These are phyloP conservation scores for Lytechinus pictus DNA, from an alignment of 35 echinoderm and acorn worm genomes.

Conservation along the genomic window DNA sequence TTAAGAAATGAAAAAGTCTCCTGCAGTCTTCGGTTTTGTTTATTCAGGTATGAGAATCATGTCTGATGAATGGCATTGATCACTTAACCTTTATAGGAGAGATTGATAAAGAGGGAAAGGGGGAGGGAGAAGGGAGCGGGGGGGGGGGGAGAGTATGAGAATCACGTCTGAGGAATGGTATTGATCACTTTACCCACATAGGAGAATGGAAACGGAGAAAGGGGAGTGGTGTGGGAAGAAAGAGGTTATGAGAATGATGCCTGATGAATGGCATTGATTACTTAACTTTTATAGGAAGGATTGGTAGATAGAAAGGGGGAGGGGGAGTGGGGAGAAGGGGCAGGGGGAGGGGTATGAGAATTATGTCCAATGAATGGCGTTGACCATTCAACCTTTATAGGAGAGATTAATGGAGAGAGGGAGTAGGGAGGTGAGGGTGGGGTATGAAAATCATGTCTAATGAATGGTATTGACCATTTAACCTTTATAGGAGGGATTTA, in stretches of 20 bases:
- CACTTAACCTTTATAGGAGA: background rate
- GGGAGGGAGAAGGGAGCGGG: too few relatives aligned
- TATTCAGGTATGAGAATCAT: constrained; percentile 13
- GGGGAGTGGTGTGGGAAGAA: background rate
- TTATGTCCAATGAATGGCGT: background rate
- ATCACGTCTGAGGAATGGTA: too few relatives aligned
- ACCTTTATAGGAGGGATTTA: background rate
- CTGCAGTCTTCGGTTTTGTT: background rate
- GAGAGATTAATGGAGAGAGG: background rate
- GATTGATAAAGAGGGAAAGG: too few relatives aligned
- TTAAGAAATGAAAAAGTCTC: background rate
- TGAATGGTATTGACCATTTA: background rate
- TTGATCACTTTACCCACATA: too few relatives aligned
- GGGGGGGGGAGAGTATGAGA: too few relatives aligned
- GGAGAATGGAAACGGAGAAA: too few relatives aligned
- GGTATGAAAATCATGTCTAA: background rate
- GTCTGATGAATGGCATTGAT: constrained; percentile 10
- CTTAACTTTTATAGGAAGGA: background rate
- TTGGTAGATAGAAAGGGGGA: background rate
- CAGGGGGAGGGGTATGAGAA: background rate
- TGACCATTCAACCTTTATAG: background rate
- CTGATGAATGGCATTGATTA: background rate
- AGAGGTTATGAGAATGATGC: background rate
- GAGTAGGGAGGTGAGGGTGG: background rate
- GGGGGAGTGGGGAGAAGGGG: background rate